phyloP scores from a whole-genome alignment of 2,888 invertebrate species.

The Diplazon laetatorius region DNA sequence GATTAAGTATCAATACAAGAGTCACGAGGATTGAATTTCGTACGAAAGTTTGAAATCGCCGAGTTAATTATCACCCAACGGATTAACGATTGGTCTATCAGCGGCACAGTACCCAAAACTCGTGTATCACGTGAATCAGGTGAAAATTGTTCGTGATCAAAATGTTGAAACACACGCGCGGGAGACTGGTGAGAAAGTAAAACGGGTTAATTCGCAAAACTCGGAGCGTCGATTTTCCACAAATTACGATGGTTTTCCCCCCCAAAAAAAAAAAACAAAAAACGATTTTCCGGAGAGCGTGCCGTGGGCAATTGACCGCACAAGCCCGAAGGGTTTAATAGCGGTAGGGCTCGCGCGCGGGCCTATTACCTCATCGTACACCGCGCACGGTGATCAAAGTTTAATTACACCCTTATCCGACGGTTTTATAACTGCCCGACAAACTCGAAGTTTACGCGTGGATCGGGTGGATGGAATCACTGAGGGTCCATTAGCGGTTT shows the following conservation, averaged over 20 bases:
- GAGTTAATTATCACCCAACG: no score
- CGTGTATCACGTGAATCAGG: slow-evolving; percentile 28
- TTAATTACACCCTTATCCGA: slow-evolving; percentile 76
- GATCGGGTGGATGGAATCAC: slow-evolving; percentile 53
- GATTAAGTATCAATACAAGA: no score
- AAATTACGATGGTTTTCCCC: slow-evolving; percentile 50
- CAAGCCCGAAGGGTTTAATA: slow-evolving; percentile 58
- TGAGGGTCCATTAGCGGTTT: slow-evolving; percentile 37
- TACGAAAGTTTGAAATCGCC: no score
- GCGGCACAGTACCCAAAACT: slow-evolving; percentile 6
- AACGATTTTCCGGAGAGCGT: slow-evolving; percentile 43
- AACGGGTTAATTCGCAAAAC: slow-evolving; percentile 39
- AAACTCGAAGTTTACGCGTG: slow-evolving; percentile 69
- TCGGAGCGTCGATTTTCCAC: slow-evolving; percentile 54
- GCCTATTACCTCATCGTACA: slow-evolving; percentile 71
- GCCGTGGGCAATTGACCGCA: slow-evolving; percentile 67
- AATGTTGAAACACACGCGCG: background rate
- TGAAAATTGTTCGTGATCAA: slow-evolving; percentile 29
- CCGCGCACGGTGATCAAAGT: slow-evolving; percentile 74
- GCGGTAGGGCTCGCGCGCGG: slow-evolving; percentile 33
- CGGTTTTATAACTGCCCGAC: slow-evolving; percentile 58
- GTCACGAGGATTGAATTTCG: no score
- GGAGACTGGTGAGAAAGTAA: slow-evolving; percentile 17
- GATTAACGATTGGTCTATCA: slow-evolving; percentile 31
- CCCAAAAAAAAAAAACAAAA: no score